Percentiles rank a stretch among this genome's conserved stretches.
Conservation (phyloP, 2,113 vertebrate species). For the Lagopus leucura region DNA sequence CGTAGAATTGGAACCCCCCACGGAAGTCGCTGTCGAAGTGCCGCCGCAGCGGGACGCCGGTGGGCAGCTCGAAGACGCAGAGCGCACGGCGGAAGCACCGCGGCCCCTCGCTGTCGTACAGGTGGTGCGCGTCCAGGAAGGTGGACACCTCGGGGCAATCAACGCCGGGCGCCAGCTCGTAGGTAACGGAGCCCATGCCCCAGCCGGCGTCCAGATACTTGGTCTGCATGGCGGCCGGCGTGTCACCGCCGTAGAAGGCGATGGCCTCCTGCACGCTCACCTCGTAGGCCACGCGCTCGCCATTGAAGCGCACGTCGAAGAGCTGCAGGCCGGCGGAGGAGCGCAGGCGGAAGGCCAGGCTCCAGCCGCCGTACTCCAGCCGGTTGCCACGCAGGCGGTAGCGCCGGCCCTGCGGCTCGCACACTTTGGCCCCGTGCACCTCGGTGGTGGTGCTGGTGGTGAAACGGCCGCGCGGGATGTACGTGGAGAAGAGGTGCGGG, state of each 20-base stretch:
- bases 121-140: conserved; percentile 86
- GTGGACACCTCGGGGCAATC: conserved; percentile 89
- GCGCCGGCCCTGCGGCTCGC: conserved; percentile 83
- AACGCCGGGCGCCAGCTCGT: conserved; percentile 85
- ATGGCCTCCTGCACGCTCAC: conserved; percentile 90
- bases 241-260: conserved; percentile 88
- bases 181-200: conserved; percentile 84
- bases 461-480: conserved; percentile 79
- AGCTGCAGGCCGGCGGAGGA: conserved; percentile 88
- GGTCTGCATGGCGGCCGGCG: conserved; percentile 90
- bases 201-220: conserved; percentile 90
- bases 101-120: conserved; percentile 84
- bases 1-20: conserved; percentile 87
- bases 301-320: conserved; percentile 86
- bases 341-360: conserved; percentile 86
- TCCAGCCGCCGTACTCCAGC: conserved; percentile 89
- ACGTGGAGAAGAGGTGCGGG: conserved; percentile 82
- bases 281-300: conserved; percentile 89
- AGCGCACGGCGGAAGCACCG: conserved; percentile 78
- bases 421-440: conserved; percentile 80
- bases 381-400: conserved; percentile 80
- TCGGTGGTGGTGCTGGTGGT: conserved; percentile 48
- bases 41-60: conserved; percentile 83
- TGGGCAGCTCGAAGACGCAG: conserved; percentile 92
- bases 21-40: conserved; percentile 86